These are phyloP conservation scores for Chaetura pelagica DNA, from an alignment of 2,113 vertebrate genomes.

Conservation along the genomic window DNA sequence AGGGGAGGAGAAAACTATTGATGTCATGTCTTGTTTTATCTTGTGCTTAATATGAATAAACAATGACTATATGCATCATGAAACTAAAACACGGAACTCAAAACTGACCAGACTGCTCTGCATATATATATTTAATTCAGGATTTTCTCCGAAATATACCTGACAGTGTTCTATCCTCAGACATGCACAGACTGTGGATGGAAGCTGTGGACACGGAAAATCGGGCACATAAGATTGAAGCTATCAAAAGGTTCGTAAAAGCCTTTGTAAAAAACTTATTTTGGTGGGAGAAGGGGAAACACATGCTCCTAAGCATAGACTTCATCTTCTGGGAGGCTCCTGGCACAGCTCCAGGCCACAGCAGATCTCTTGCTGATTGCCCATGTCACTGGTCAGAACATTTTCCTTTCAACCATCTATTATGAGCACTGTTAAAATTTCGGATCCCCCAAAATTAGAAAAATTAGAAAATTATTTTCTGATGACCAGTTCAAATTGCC, in stretches of 20 bases:
- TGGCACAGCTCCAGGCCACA: not conserved
- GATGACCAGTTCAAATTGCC: not conserved
- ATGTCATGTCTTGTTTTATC: not conserved
- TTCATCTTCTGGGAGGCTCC: not conserved
- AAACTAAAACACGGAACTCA: conserved; percentile 26
- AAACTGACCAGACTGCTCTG: conserved; percentile 71
- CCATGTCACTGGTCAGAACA: not conserved
- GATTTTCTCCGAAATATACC: conserved; percentile 86
- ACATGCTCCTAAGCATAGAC: not conserved
- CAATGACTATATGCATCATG: conserved; percentile 43
- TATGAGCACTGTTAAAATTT: not conserved
- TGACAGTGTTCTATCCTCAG: conserved; percentile 82
- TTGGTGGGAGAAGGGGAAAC: not conserved
- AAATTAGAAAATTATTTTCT: not conserved
- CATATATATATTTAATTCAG: conserved; percentile 79
- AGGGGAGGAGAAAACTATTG: not conserved
- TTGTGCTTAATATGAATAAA: conserved; percentile 17
- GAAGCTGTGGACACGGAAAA: conserved; percentile 76
- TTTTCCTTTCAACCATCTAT: not conserved
- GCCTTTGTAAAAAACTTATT: not conserved
- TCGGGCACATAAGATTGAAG: conserved; percentile 67
- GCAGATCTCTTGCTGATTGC: not conserved
- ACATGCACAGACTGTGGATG: conserved; percentile 83
- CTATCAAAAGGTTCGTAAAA: conserved; percentile 74
- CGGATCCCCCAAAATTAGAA: not conserved